Evolutionary conservation across 2,888 invertebrate species (phyloP).

Genomic region (Caenorhabditis sulstoni): DNA sequence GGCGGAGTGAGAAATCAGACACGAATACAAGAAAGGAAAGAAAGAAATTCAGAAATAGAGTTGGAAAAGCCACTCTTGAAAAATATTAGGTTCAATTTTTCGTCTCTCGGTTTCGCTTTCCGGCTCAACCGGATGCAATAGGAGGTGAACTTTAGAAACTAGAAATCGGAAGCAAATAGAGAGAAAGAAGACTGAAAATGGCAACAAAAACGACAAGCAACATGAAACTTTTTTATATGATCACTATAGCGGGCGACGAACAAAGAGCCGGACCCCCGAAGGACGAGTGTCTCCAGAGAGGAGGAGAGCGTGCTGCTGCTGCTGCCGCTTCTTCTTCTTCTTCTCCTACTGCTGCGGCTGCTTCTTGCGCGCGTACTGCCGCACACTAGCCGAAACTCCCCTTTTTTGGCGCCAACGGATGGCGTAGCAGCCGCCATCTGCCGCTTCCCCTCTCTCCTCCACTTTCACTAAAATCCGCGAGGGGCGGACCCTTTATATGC

Average conservation of each 20-base stretch:
- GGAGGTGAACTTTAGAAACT: constrained; percentile 48
- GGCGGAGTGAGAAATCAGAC: constrained; percentile 7
- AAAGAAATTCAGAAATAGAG: constrained; percentile 40
- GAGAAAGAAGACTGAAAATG: constrained; percentile 26
- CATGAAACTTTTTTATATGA: constrained; percentile 57
- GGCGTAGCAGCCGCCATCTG: constrained; percentile 60
- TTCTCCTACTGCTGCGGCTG: constrained; percentile 25
- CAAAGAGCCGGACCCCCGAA: constrained; percentile 56
- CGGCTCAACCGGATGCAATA: constrained; percentile 16
- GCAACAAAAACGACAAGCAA: constrained; percentile 26
- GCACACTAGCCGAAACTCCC: constrained; percentile 53
- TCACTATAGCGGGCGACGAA: constrained; percentile 54
- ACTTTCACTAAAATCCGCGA: constrained; percentile 54
- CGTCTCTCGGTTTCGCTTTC: not conserved
- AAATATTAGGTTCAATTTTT: constrained; percentile 29
- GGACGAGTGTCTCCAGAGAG: constrained; percentile 64
- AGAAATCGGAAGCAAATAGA: constrained; percentile 22
- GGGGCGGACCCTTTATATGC: constrained; percentile 53
- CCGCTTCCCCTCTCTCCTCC: constrained; percentile 41
- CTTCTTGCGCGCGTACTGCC: constrained; percentile 46
- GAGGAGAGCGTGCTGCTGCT: constrained; percentile 46
- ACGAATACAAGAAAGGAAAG: not conserved
- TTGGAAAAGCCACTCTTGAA: constrained; percentile 8
- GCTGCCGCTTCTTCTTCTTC: constrained; percentile 35
- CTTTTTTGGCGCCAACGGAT: constrained; percentile 60